Percentiles rank a stretch among this genome's conserved stretches.
Conservation (phyloP, 2,888 invertebrate genomes). For the Nephrotoma appendiculata region DNA sequence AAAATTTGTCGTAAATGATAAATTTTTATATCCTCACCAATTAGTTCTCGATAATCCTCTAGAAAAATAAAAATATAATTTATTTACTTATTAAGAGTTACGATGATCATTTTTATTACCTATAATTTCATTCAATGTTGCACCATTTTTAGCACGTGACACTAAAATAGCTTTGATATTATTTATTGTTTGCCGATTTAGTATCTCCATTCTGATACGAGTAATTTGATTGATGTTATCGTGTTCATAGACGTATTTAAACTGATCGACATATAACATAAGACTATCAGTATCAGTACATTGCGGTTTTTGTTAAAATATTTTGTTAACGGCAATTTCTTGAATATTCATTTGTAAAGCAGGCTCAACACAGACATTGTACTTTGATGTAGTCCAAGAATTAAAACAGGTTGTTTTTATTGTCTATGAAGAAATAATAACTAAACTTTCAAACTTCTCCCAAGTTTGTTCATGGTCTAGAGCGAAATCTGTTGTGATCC, state of each 20-base stretch:
- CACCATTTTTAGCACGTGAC: constrained; percentile 25
- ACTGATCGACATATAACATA: background rate
- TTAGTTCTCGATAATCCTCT: constrained; percentile 26
- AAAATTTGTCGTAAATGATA: constrained; percentile 25
- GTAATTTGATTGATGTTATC: background rate
- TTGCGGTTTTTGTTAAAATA: background rate
- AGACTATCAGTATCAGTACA: background rate
- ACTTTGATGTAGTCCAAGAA: too few species aligned
- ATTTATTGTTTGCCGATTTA: background rate
- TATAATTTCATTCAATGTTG: constrained; percentile 26
- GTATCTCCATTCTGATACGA: background rate
- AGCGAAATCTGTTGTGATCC: too few species aligned
- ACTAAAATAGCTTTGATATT: constrained; percentile 20
- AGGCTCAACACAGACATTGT: background rate
- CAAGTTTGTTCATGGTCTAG: too few species aligned
- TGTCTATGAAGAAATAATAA: too few species aligned
- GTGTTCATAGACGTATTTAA: background rate
- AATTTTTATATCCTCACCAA: constrained; percentile 24
- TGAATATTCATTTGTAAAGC: background rate
- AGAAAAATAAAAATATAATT: background rate
- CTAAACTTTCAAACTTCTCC: too few species aligned
- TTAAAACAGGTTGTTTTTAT: too few species aligned
- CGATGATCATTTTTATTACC: constrained; percentile 16
- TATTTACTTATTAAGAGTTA: too few species aligned
- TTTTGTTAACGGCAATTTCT: background rate